These are phyloP conservation scores for Cosmia trapezina DNA, from an alignment of 2,888 invertebrate genomes.

Conservation along the genomic window DNA sequence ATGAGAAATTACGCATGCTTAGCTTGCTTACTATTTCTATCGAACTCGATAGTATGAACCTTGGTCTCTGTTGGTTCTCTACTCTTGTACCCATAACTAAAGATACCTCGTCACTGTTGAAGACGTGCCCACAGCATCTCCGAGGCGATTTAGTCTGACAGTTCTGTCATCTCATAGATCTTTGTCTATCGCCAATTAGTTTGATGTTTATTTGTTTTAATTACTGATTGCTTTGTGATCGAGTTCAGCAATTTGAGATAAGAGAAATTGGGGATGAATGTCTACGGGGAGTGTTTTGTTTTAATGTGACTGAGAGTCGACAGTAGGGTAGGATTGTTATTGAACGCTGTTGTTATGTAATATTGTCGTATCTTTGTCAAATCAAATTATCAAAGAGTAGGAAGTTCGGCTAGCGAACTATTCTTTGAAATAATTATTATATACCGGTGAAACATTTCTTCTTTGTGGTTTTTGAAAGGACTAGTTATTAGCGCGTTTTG, in stretches of 20 bases:
- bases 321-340: not conserved
- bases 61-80: slow-evolving; percentile 2
- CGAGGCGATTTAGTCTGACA: slow-evolving; percentile 43
- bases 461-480: not conserved
- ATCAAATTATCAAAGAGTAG: not conserved
- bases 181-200: slow-evolving; percentile 47
- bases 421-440: not conserved
- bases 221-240: slow-evolving; percentile 25
- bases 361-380: not conserved
- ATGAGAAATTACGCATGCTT: not conserved
- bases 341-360: not conserved
- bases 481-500: not conserved
- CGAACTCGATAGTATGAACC: not conserved
- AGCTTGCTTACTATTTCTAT: not conserved
- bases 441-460: not conserved
- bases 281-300: slow-evolving; percentile 15
- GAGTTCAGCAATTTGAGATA: slow-evolving; percentile 41
- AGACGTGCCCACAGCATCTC: slow-evolving; percentile 36
- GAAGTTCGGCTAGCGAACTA: not conserved
- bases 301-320: slow-evolving; percentile 12
- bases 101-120: slow-evolving; percentile 15
- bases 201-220: slow-evolving; percentile 55
- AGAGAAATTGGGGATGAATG: slow-evolving; percentile 20
- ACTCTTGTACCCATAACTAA: slow-evolving; percentile 6
- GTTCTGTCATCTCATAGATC: slow-evolving; percentile 45